Evolutionary conservation across 2,888 invertebrate genomes (phyloP), one percentile per base, ranked within the genome.

Genomic region (Tachina lurida): DNA sequence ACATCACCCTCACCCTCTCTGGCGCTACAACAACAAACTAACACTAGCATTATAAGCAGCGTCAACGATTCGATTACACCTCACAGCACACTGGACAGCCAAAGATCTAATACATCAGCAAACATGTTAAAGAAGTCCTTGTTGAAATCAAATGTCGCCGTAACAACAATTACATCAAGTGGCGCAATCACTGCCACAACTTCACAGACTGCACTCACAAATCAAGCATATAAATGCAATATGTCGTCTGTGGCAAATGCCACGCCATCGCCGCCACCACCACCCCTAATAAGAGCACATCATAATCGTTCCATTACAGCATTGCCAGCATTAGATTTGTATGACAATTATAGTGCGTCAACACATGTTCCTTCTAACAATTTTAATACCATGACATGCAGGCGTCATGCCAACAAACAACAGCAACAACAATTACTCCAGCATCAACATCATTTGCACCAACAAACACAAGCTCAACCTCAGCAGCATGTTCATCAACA

Each of bases 301-400:
- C 87, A 87, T 75, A 84, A 87, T 60, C 90, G 88, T 78, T 89
- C 89, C 75, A 89, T 88, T 71, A 89, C 88, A 17, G 88, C 88
- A 41, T 86, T 89, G 89, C 88, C 88, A 68, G 88, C 88, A 81
- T 83, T 87, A 45, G 88, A 90, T 87, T 88, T 90, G 87, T 91
- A 90, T 81, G 91, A 89, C 87, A 91, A 89, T 88, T 91, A 91
- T 84, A 78, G 76, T 47, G 63, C 79, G 60, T 83, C 86, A 54
- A 86, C 86, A 67, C 86, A 86, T 83, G 86, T 86, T 76, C 86
- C 86, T 76, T 65, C 58, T 89, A 88, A 89, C 88, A 71, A 86
- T 81, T 88, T 88, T 87, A 75, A 88, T 88, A 74, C 89, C 87
- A 78, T 89, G 73, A 31, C 71, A 71, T 75, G 83, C 31, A 60